Conservation (phyloP, 1,140 invertebrate species). For the Temnothorax nylanderi region DNA sequence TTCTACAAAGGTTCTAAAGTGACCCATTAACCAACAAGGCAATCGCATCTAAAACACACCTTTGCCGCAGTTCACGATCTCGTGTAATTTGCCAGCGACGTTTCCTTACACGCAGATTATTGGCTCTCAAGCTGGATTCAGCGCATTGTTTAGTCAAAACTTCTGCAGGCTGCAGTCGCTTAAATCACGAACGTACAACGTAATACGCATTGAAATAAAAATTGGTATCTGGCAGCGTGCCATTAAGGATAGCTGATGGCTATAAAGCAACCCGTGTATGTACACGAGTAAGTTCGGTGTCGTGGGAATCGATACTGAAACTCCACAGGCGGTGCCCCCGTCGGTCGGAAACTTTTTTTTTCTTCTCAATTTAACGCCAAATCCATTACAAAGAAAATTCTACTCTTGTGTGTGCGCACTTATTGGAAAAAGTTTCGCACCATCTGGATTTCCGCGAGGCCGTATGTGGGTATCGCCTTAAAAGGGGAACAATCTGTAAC, state of each 20-base stretch:
- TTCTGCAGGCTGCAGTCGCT: neutral
- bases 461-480: neutral
- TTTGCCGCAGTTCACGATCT: neutral
- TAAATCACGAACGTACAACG: neutral
- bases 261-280: neutral
- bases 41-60: neutral
- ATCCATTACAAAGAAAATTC: slow-evolving; percentile 29
- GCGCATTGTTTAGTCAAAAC: neutral
- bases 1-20: neutral
- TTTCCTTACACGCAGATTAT: neutral
- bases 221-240: neutral
- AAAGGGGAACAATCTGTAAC: neutral
- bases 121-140: neutral
- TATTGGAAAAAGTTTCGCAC: slow-evolving; percentile 34
- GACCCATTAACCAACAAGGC: neutral
- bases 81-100: neutral
- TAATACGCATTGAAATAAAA: neutral
- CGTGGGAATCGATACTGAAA: slow-evolving; percentile 41
- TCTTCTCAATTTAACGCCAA: slow-evolving; percentile 20
- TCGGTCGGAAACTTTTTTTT: neutral
- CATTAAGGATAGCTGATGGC: neutral
- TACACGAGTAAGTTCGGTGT: slow-evolving; percentile 1
- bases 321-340: neutral
- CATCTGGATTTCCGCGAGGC: neutral
- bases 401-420: too few species aligned